Percentiles rank a stretch among this genome's conserved stretches.
These are phyloP conservation scores for Drosophila trapezifrons DNA, from an alignment of 1,140 invertebrate genomes.

Conservation along the genomic window DNA sequence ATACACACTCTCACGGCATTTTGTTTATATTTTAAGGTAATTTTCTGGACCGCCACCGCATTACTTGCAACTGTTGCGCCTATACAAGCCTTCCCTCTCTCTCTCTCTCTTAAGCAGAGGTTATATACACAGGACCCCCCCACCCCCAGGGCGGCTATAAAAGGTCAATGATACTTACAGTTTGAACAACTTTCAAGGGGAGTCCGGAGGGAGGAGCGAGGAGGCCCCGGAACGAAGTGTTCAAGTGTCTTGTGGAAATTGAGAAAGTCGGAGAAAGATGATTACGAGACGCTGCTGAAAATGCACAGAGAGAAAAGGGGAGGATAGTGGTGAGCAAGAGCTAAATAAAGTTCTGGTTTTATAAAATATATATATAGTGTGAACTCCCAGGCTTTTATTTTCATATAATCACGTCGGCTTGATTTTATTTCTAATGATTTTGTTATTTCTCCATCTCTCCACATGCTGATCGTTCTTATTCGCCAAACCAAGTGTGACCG, in stretches of 20 bases:
- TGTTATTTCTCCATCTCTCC: too few relatives aligned
- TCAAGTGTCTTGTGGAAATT: conserved; percentile 68
- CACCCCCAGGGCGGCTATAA: conserved; percentile 8
- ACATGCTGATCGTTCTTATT: too few relatives aligned
- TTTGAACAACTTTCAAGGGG: conserved; percentile 62
- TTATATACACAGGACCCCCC: background rate
- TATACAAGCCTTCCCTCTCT: conserved; percentile 22
- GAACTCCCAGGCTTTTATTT: too few relatives aligned
- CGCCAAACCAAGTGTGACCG: too few relatives aligned
- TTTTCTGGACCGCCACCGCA: conserved; percentile 66
- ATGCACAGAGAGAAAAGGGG: background rate
- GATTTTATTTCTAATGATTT: too few relatives aligned
- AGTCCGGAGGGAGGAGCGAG: background rate
- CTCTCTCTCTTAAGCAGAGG: background rate
- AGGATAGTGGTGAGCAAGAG: too few relatives aligned
- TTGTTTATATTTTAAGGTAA: conserved; percentile 77
- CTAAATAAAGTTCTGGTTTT: too few relatives aligned
- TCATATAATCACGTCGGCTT: too few relatives aligned
- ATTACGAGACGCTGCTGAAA: conserved; percentile 3
- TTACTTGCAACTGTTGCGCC: conserved; percentile 75
- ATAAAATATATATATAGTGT: too few relatives aligned
- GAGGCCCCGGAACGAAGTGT: conserved; percentile 50
- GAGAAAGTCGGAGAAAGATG: conserved; percentile 50
- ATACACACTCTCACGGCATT: background rate
- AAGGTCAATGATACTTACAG: conserved; percentile 79